Evolutionary conservation across 2,888 invertebrate genomes (phyloP).

Genomic region (Sinhomidia bicolor): DNA sequence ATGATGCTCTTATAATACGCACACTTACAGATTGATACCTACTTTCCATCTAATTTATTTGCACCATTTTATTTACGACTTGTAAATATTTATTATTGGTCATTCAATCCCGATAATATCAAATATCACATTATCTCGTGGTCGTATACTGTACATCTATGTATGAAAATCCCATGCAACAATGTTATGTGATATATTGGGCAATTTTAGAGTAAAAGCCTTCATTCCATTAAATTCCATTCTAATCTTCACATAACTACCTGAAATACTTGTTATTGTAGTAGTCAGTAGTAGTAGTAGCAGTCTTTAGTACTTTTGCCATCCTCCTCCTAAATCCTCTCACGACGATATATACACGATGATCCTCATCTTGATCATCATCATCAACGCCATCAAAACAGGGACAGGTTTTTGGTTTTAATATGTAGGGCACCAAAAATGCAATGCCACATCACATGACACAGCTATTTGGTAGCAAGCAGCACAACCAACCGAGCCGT

Average conservation of each 20-base stretch:
- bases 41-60: not conserved
- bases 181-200: not conserved
- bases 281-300: no score
- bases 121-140: no score
- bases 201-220: not conserved
- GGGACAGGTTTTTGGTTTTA: constrained; percentile 34
- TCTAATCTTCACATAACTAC: no score
- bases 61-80: not conserved
- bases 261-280: no score
- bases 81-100: not conserved
- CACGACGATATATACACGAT: not conserved
- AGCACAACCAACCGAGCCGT: not conserved
- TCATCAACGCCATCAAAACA: not conserved
- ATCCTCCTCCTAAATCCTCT: no score
- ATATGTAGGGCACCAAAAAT: constrained; percentile 31
- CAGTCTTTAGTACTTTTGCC: no score
- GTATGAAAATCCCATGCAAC: not conserved
- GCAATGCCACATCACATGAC: not conserved
- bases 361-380: not conserved
- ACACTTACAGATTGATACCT: not conserved
- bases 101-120: no score
- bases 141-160: not conserved
- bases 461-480: not conserved
- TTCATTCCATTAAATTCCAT: no score
- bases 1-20: no score